A percentile compares a stretch with the other conserved stretches of the same genome.
These are phyloP conservation scores for Lucinisca nassula DNA, from an alignment of 2,888 invertebrate genomes.

Conservation along the genomic window DNA sequence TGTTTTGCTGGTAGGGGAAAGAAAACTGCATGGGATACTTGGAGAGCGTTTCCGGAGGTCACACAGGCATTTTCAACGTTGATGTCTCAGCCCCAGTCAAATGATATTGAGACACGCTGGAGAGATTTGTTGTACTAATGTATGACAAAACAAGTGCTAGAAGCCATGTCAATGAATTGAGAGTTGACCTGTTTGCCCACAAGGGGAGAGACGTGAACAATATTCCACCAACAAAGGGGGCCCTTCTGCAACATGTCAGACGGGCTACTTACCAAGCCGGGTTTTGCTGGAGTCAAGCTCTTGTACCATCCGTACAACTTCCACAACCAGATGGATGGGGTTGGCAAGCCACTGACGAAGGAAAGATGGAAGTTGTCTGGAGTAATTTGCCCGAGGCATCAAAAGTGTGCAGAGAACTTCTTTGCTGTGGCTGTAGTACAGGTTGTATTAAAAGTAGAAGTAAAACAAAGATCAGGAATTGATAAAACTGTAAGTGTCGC, in stretches of 20 bases:
- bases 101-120: slow-evolving; percentile 49
- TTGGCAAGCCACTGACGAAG: slow-evolving; percentile 6
- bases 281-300: slow-evolving; percentile 40
- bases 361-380: slow-evolving; percentile 25
- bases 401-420: slow-evolving; percentile 27
- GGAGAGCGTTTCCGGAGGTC: slow-evolving; percentile 56
- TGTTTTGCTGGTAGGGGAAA: slow-evolving; percentile 67
- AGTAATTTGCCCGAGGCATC: slow-evolving; percentile 5
- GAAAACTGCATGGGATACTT: slow-evolving; percentile 71
- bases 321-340: slow-evolving; percentile 28
- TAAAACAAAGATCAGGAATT: no score
- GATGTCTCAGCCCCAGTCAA: slow-evolving; percentile 10
- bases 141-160: slow-evolving; percentile 44
- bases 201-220: slow-evolving; percentile 66
- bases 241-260: slow-evolving; percentile 60
- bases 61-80: slow-evolving; percentile 40
- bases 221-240: slow-evolving; percentile 62
- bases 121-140: slow-evolving; percentile 69
- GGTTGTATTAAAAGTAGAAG: no score
- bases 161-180: slow-evolving; percentile 57
- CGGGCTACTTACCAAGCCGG: slow-evolving; percentile 61
- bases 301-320: background rate
- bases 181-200: slow-evolving; percentile 68
- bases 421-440: slow-evolving; percentile 34
- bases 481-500: no score